Evolutionary conservation across 2,888 invertebrate genomes (phyloP).

Genomic region (Dorcus hopei): DNA sequence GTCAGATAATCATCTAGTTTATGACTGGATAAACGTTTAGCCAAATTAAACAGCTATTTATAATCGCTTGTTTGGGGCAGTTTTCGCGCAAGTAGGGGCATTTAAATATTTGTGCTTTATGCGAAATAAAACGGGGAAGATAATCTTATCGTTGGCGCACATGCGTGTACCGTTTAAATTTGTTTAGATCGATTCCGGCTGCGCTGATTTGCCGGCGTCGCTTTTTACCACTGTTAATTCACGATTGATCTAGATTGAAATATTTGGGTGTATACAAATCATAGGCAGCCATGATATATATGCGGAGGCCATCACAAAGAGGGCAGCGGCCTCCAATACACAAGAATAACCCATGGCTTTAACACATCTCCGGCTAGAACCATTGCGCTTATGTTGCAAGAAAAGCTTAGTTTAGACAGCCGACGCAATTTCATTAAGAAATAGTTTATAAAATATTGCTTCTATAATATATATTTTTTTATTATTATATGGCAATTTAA

Average conservation of each 20-base stretch:
- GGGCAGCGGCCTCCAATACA: conserved; percentile 46
- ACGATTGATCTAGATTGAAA: conserved; percentile 12
- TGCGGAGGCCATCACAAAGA: conserved; percentile 48
- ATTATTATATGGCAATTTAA: no score
- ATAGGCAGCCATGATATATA: conserved; percentile 43
- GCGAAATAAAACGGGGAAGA: background rate
- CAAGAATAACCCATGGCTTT: conserved; percentile 42
- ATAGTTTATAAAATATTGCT: no score
- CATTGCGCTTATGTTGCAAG: conserved; percentile 18
- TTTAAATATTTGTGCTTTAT: conserved; percentile 15
- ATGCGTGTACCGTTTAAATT: background rate
- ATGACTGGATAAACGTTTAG: conserved; percentile 48
- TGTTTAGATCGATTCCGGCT: background rate
- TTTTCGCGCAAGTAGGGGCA: conserved; percentile 21
- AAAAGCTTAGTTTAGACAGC: conserved; percentile 21
- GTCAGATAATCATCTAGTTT: conserved; percentile 48
- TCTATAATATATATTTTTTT: no score
- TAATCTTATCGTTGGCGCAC: background rate
- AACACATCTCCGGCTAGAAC: conserved; percentile 36
- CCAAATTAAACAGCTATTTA: conserved; percentile 46
- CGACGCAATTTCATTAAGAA: no score
- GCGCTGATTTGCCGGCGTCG: background rate
- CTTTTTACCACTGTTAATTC: background rate
- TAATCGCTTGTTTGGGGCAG: conserved; percentile 33
- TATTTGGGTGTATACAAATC: conserved; percentile 24